These are phyloP conservation scores for Aphelocoma coerulescens DNA, from an alignment of 2,113 vertebrate species.

Conservation along the genomic window DNA sequence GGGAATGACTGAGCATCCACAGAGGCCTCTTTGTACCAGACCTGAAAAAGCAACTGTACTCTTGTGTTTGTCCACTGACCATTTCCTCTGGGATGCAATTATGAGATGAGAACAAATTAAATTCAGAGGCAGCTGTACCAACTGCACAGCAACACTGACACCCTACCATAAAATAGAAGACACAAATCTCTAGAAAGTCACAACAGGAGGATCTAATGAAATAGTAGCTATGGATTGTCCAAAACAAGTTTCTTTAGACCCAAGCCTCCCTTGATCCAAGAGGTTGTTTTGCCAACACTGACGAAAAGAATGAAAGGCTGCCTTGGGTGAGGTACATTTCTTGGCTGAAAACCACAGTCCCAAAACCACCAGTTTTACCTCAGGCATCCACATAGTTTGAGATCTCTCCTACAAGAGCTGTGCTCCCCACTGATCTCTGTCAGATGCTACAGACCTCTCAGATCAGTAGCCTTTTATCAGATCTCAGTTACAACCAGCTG, in stretches of 20 bases:
- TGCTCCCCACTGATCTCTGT: not conserved
- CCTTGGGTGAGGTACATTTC: not conserved
- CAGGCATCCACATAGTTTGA: not conserved
- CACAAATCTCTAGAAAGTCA: not conserved
- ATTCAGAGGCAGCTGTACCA: not conserved
- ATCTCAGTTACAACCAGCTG: not conserved
- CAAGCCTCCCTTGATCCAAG: not conserved
- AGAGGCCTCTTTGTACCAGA: not conserved
- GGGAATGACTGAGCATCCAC: not conserved
- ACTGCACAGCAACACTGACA: not conserved
- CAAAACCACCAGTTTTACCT: not conserved
- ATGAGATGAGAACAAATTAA: not conserved
- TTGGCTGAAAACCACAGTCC: not conserved
- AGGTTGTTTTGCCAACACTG: not conserved
- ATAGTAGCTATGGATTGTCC: not conserved
- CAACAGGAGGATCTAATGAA: accelerated
- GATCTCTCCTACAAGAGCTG: not conserved
- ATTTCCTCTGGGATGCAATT: not conserved
- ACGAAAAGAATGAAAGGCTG: not conserved
- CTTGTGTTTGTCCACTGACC: not conserved
- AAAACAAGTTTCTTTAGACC: not conserved
- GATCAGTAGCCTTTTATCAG: not conserved
- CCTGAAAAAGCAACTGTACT: not conserved
- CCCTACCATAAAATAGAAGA: not conserved
- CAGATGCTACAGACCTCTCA: not conserved